These are phyloP conservation scores for Trachelus tabidus DNA, from an alignment of 2,888 invertebrate genomes.

Conservation along the genomic window DNA sequence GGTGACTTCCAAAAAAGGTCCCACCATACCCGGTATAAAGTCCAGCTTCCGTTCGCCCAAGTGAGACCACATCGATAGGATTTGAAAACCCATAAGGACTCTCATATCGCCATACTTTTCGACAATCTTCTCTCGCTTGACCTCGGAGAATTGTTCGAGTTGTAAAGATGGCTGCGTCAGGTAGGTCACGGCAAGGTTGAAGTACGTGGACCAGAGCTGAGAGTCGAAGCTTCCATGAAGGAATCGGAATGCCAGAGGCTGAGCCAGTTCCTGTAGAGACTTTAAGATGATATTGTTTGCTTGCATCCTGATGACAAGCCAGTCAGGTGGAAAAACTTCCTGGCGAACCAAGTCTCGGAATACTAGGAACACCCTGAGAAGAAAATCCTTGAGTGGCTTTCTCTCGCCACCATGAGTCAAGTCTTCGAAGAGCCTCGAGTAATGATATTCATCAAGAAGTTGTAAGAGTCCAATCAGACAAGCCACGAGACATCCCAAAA, in stretches of 20 bases:
- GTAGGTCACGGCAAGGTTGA: conserved; percentile 83
- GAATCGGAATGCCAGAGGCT: conserved; percentile 87
- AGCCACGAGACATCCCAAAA: conserved; percentile 85
- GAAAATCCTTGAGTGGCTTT: conserved; percentile 86
- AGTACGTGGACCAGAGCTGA: conserved; percentile 81
- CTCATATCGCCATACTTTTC: conserved; percentile 91
- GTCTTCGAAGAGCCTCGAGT: conserved; percentile 87
- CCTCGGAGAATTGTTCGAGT: conserved; percentile 83
- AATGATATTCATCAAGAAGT: conserved; percentile 88
- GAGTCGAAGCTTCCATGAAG: conserved; percentile 72
- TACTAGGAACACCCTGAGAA: conserved; percentile 83
- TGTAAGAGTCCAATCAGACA: conserved; percentile 88
- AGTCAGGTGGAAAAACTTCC: conserved; percentile 86
- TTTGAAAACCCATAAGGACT: conserved; percentile 91
- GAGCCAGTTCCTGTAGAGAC: conserved; percentile 88
- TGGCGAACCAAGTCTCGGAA: conserved; percentile 83
- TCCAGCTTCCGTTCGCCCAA: conserved; percentile 87
- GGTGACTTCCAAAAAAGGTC: conserved; percentile 93
- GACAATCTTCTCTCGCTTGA: conserved; percentile 80
- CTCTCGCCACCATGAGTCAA: conserved; percentile 75
- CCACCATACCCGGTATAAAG: conserved; percentile 93
- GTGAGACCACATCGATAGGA: conserved; percentile 91
- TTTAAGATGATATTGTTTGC: conserved; percentile 87
- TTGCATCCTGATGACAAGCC: conserved; percentile 90
- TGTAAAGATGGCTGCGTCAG: conserved; percentile 84